Evolutionary conservation across 1,140 invertebrate genomes (phyloP), one percentile per base, ranked within the genome.

Genomic region (Lucilia cuprina): DNA sequence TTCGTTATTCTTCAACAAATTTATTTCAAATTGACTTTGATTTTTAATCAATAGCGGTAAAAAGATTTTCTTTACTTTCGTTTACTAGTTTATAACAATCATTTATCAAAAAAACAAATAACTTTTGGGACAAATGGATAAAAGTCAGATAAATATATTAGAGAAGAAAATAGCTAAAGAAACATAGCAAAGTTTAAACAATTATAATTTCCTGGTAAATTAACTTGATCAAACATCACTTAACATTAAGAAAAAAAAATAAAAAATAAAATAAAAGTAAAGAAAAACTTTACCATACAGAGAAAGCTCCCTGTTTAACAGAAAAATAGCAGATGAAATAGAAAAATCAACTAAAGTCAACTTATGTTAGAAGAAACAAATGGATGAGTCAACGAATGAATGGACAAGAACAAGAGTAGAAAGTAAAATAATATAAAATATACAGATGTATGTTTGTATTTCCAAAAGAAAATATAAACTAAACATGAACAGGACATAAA

Each of bases 171-270:
- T n/a, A 60, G 14, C 14, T 60, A n/a, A 70, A 70, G 19, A 70
- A 70, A 70, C n/a, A 80, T 60, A 75, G 50, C 83, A 84, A 84
- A 82, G 41, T 84, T 82, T 74, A 84, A 84, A 84, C 84, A 84
- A 84, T 84, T 84, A 84, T 84, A 84, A 84, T 83, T 84, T 83
- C 84, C 80, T 83, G 84, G 41, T 84, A 84, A 84, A 84, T 84
- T 84, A 84, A 84, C 80, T 77, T 84, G 84, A 82, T 84, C 84
- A 84, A 84, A 84, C 82, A 84, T 80, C 77, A 80, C 41, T 50
- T 50, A 80, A 49, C 41, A 80, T 50, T 10, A 70, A 70, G 19
- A 70, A 60, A 17, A 60, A 60, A 60, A 60, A n/a, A n/a, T n/a
- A n/a, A n/a, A n/a, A n/a, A n/a, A n/a, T n/a, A n/a, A n/a, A n/a